Base-by-base conservation (phyloP, 2,113 vertebrate genomes). In the Actenoides lindsayi region DNA sequence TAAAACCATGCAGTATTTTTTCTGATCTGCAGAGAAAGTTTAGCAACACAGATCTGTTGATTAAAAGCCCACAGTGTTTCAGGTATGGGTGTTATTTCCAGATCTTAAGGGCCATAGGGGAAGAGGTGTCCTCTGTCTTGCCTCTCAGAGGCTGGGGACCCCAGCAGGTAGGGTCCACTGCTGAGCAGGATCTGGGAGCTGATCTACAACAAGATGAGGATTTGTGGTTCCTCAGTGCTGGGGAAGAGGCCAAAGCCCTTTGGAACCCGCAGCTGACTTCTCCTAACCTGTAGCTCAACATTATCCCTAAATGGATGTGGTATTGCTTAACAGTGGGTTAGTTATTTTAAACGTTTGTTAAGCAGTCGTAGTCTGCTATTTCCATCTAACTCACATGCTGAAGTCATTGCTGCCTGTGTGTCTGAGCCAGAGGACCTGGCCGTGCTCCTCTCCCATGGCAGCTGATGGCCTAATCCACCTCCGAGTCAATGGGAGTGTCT, bases 341-440 rank as follows among this genome's bases (percentile, higher is more conserved):
- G 23, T 93, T 75, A 60, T 35, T 82, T 84, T n/a, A 46, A 81
- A 60, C 56, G 56, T 31, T 83, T 87, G 35, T 50, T 74, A 59
- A 35, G 73, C 74, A 75, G 39, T 23, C 64, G 46, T 56, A 71
- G 53, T 56, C 87, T 97, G 87, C 62, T 91, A 51, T 96, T 96
- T 87, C 64, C 37, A 89, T 94, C 81, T 50, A 48, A 83, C 89
- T 95, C 77, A 42, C 77, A 71, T 35, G 69, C 95, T 95, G 83
- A 84, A 92, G 77, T 70, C 0, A 0, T 71, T 84, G 77, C 59
- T 83, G 83, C 69, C 63, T 53, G 57, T 0, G 0, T 42, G 79
- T 79, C 77, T 68, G 70, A 78, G 96, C 93, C 95, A 95, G 87
- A 2, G 1, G 48, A 42, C 35, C 83, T 93, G 92, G 94, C 86